Conservation (phyloP, 1,140 invertebrate species). For the Cotesia chilonis region DNA sequence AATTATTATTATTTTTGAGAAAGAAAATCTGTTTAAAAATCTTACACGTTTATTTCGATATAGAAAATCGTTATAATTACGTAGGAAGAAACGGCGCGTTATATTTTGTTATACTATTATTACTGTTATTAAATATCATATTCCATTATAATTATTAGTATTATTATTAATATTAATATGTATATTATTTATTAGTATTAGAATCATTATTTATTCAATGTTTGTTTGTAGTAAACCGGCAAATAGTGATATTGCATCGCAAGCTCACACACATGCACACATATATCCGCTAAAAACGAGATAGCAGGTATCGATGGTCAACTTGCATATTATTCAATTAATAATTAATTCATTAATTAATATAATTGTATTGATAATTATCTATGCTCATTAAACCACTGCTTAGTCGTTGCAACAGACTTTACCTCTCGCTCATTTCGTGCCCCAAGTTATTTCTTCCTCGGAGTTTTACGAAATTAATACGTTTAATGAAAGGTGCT, state of each 20-base stretch:
- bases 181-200: not conserved
- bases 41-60: constrained; percentile 35
- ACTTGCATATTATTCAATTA: not conserved
- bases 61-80: constrained; percentile 17
- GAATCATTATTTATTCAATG: constrained; percentile 3
- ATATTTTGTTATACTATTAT: too few species aligned
- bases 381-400: constrained; percentile 20
- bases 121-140: too few species aligned
- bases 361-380: not conserved
- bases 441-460: constrained; percentile 1
- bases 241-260: constrained; percentile 10
- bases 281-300: constrained; percentile 31
- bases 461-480: constrained; percentile 27
- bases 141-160: too few species aligned
- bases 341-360: not conserved
- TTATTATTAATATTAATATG: too few species aligned
- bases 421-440: constrained; percentile 41
- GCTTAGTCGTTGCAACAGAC: constrained; percentile 36
- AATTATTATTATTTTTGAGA: constrained; percentile 34
- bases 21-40: constrained; percentile 39
- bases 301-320: constrained; percentile 28
- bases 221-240: too few species aligned
- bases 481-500: constrained; percentile 34
- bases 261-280: constrained; percentile 27
- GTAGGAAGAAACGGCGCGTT: too few species aligned